A percentile compares a stretch with the other conserved stretches of the same genome.
phyloP scores from a whole-genome alignment of 2,113 vertebrate species.

The Euleptes europaea region DNA sequence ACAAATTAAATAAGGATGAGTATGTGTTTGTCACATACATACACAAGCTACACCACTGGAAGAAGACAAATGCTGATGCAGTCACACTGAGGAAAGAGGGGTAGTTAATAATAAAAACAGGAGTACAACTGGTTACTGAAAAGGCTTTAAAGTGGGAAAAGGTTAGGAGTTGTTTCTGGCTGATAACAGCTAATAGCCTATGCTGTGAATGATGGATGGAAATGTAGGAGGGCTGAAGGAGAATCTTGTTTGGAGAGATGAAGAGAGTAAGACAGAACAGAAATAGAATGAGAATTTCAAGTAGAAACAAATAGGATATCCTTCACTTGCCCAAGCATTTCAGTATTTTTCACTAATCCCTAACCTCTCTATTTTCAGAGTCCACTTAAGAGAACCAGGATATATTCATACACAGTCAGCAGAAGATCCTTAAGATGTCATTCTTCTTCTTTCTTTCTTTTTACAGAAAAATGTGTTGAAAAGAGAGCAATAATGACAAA shows the following conservation, averaged over 20 bases:
- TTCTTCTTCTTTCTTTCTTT: background rate
- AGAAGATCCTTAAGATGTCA: background rate
- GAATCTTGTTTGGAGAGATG: background rate
- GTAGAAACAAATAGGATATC: background rate
- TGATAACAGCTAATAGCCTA: background rate
- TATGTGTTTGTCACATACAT: too few species aligned
- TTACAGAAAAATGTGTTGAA: background rate
- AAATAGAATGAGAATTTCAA: background rate
- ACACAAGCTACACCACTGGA: background rate
- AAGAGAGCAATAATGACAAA: too few species aligned
- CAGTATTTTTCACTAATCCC: too few species aligned
- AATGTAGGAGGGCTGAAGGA: background rate
- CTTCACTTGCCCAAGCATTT: background rate
- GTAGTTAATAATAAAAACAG: background rate
- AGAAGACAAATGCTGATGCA: background rate
- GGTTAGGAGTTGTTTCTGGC: background rate
- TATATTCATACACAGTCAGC: background rate
- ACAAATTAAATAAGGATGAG: too few species aligned
- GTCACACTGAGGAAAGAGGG: background rate
- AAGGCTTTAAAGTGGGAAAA: background rate
- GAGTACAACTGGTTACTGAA: background rate
- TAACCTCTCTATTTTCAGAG: too few species aligned
- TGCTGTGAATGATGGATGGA: background rate
- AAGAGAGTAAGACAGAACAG: background rate
- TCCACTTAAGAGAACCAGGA: background rate